phyloP scores from a whole-genome alignment of 2,888 invertebrate species.

The Polymixis lichenea region DNA sequence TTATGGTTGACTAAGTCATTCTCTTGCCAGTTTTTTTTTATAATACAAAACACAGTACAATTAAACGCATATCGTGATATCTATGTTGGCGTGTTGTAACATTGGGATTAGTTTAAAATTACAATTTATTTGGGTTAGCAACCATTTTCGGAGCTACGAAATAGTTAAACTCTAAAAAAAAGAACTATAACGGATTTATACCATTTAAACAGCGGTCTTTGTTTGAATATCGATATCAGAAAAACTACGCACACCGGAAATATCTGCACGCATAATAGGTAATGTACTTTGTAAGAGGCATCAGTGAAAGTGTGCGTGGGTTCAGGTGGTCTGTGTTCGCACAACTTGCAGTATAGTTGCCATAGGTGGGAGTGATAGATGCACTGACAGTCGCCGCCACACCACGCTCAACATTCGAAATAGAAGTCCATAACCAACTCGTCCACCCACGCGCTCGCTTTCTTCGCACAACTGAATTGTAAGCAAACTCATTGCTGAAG shows the following conservation, averaged over 20 bases:
- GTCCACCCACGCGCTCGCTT: slow-evolving; percentile 76
- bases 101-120: slow-evolving; percentile 72
- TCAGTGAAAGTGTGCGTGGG: slow-evolving; percentile 76
- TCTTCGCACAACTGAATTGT: slow-evolving; percentile 61
- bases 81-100: slow-evolving; percentile 69
- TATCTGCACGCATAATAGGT: slow-evolving; percentile 38
- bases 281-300: slow-evolving; percentile 64
- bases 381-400: slow-evolving; percentile 65
- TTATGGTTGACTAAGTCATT: slow-evolving; percentile 54
- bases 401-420: slow-evolving; percentile 57
- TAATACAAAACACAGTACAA: slow-evolving; percentile 27
- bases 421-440: slow-evolving; percentile 65
- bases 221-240: slow-evolving; percentile 31
- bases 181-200: slow-evolving; percentile 2
- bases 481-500: slow-evolving; percentile 40
- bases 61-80: slow-evolving; percentile 64
- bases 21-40: slow-evolving; percentile 45
- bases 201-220: slow-evolving; percentile 11
- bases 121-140: slow-evolving; percentile 50
- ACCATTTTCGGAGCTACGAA: slow-evolving; percentile 46
- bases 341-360: slow-evolving; percentile 63
- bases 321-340: slow-evolving; percentile 62
- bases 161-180: slow-evolving; percentile 11
- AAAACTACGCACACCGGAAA: slow-evolving; percentile 39
- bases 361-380: slow-evolving; percentile 77